These are phyloP conservation scores for Tachina grossa DNA, from an alignment of 2,888 invertebrate genomes.

Conservation along the genomic window DNA sequence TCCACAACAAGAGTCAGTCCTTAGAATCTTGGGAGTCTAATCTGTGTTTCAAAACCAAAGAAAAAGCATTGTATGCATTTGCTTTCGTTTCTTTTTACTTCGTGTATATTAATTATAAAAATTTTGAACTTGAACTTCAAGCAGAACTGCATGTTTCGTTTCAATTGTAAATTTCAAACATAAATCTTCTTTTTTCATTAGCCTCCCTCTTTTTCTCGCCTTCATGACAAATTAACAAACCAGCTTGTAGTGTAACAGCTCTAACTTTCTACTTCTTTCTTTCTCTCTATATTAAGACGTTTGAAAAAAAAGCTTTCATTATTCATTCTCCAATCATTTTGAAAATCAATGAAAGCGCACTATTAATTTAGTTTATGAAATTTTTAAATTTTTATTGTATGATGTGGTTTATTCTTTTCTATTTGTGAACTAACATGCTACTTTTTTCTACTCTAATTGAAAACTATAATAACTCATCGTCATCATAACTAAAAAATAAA, in stretches of 20 bases:
- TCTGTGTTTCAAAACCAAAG: too few relatives aligned
- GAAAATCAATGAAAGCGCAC: constrained; percentile 33
- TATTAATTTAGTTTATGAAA: constrained; percentile 1
- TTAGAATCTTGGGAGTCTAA: too few relatives aligned
- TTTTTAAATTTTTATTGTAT: constrained; percentile 18
- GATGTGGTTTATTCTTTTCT: constrained; percentile 72
- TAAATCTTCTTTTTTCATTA: constrained; percentile 26
- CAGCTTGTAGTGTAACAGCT: constrained; percentile 52
- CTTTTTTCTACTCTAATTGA: constrained; percentile 66
- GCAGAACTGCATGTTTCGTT: constrained; percentile 38
- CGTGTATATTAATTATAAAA: too few relatives aligned
- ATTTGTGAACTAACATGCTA: constrained; percentile 72
- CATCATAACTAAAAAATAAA: constrained; percentile 56
- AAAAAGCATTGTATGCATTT: too few relatives aligned
- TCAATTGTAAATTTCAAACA: constrained; percentile 54
- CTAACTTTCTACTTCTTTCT: background rate
- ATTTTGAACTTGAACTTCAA: too few relatives aligned
- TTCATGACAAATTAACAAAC: background rate
- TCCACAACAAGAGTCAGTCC: too few relatives aligned
- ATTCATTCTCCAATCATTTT: constrained; percentile 22
- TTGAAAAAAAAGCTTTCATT: constrained; percentile 26
- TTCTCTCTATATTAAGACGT: background rate
- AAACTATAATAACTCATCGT: constrained; percentile 60
- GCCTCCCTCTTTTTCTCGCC: background rate
- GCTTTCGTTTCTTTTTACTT: too few relatives aligned